Conservation (phyloP, 2,888 invertebrate species). For the Encarsia formosa region DNA sequence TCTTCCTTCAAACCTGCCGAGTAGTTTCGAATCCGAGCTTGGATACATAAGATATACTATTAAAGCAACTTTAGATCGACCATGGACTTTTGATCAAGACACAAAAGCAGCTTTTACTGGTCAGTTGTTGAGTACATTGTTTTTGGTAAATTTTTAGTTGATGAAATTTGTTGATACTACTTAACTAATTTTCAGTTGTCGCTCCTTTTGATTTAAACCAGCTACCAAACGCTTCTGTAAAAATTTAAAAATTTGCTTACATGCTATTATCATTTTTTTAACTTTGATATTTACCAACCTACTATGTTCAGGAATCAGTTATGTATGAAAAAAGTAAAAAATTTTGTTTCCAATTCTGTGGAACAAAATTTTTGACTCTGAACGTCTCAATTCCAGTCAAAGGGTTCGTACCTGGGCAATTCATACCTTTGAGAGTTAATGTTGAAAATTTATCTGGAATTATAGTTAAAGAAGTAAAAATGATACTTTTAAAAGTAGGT, state of each 20-base stretch:
- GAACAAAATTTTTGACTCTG: constrained; percentile 67
- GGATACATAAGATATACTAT: constrained; percentile 76
- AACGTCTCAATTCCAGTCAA: constrained; percentile 67
- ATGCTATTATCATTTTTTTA: no score
- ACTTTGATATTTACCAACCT: no score
- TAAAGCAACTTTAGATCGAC: constrained; percentile 74
- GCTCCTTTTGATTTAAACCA: constrained; percentile 81
- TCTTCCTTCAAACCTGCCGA: constrained; percentile 69
- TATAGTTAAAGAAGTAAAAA: constrained; percentile 60
- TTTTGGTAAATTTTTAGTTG: no score
- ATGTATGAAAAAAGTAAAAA: constrained; percentile 69
- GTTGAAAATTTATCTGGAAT: constrained; percentile 74
- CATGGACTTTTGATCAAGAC: constrained; percentile 82
- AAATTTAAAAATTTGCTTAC: constrained; percentile 31
- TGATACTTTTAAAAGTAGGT: constrained; percentile 64
- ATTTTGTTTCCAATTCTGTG: constrained; percentile 76
- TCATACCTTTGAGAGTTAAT: constrained; percentile 66
- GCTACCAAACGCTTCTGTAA: constrained; percentile 66
- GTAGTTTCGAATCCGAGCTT: constrained; percentile 67
- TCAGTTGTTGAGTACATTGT: constrained; percentile 68
- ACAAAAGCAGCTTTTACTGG: constrained; percentile 76
- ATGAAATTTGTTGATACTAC: no score
- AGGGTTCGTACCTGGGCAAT: constrained; percentile 75
- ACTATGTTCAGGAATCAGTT: constrained; percentile 58
- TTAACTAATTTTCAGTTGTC: no score